Conservation (phyloP, 1,140 invertebrate species). For the Drosophila auraria region DNA sequence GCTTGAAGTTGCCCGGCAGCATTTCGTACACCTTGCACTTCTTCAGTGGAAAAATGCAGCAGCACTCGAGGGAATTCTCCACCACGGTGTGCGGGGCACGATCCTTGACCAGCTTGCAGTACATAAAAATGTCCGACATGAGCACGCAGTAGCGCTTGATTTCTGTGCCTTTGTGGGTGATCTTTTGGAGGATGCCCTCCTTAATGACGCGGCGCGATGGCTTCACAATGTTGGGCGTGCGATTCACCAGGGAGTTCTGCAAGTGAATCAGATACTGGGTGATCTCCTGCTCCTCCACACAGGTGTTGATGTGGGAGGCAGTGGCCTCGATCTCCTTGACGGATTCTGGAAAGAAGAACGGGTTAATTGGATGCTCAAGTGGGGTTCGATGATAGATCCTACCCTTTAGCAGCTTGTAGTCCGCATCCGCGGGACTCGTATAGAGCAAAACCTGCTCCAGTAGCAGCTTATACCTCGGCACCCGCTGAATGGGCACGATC, state of each 20-base stretch:
- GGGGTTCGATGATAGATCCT: constrained; percentile 44
- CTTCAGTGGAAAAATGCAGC: constrained; percentile 87
- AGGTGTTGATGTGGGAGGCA: constrained; percentile 89
- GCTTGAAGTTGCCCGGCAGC: constrained; percentile 87
- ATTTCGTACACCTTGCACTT: constrained; percentile 87
- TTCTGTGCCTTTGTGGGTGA: constrained; percentile 86
- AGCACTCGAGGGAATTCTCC: constrained; percentile 86
- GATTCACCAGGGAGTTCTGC: constrained; percentile 88
- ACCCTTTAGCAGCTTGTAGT: constrained; percentile 86
- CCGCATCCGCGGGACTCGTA: constrained; percentile 87
- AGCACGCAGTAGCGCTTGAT: constrained; percentile 86
- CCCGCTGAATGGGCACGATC: constrained; percentile 91
- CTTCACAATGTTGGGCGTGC: constrained; percentile 88
- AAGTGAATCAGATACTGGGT: constrained; percentile 89
- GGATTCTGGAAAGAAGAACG: constrained; percentile 85
- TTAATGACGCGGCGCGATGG: constrained; percentile 89
- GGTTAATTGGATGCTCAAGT: not conserved
- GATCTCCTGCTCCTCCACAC: constrained; percentile 90
- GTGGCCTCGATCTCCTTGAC: constrained; percentile 89
- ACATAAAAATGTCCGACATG: constrained; percentile 88
- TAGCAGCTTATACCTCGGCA: constrained; percentile 91
- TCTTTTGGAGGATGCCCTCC: constrained; percentile 90
- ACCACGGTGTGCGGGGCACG: constrained; percentile 77
- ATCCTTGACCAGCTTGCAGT: constrained; percentile 85
- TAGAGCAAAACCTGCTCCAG: constrained; percentile 89